phyloP scores from a whole-genome alignment of 1,140 invertebrate genomes.

The Tribolium madens region DNA sequence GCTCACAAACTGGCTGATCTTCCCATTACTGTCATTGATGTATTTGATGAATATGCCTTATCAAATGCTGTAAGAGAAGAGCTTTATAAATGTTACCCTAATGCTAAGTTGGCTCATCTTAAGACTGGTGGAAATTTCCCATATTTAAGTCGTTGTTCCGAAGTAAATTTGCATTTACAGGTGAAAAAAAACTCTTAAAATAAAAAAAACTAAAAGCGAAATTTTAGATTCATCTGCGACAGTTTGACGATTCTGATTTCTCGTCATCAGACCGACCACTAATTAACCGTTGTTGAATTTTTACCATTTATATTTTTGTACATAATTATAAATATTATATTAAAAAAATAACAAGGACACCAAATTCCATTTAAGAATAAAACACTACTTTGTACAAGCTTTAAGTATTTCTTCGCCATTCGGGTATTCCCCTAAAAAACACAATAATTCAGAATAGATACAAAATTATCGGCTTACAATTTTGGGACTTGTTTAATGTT shows the following conservation, averaged over 20 bases:
- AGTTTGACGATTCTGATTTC: slow-evolving; percentile 70
- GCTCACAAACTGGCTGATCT: slow-evolving; percentile 79
- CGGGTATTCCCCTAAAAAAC: slow-evolving; percentile 55
- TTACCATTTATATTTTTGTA: slow-evolving; percentile 34
- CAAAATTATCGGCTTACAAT: slow-evolving; percentile 2
- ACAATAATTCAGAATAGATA: neutral
- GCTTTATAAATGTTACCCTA: slow-evolving; percentile 89
- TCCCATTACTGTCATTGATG: slow-evolving; percentile 87
- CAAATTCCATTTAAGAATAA: neutral
- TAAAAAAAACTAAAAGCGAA: neutral
- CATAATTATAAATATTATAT: neutral
- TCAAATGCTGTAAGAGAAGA: slow-evolving; percentile 83
- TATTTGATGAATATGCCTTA: slow-evolving; percentile 91
- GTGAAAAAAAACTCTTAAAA: slow-evolving; percentile 69
- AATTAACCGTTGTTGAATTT: slow-evolving; percentile 45
- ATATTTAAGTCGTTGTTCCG: slow-evolving; percentile 88
- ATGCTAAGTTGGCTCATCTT: slow-evolving; percentile 88
- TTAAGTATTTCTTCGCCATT: slow-evolving; percentile 57
- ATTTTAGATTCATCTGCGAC: slow-evolving; percentile 71
- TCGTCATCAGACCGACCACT: slow-evolving; percentile 63
- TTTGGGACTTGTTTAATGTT: slow-evolving; percentile 56
- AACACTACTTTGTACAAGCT: neutral
- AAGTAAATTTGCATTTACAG: slow-evolving; percentile 92
- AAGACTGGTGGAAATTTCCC: slow-evolving; percentile 94
- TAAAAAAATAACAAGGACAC: neutral